A percentile compares a stretch with the other conserved stretches of the same genome.
Evolutionary conservation across 2,797 vertebrate genomes (phyloP).

Genomic region (Lindbergichthys nudifrons): DNA sequence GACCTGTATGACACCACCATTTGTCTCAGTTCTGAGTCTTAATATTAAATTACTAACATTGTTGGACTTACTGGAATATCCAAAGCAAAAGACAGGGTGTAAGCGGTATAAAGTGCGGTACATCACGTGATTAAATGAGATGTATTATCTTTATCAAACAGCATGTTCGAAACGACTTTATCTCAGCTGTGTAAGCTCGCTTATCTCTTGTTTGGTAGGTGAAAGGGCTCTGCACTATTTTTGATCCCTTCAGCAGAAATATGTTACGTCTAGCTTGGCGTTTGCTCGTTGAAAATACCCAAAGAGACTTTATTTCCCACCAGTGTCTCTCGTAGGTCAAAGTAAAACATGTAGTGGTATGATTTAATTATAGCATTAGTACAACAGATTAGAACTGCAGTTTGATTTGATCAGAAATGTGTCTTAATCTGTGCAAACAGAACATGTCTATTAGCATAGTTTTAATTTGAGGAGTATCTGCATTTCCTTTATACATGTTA

Average conservation of each 20-base stretch:
- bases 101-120: too few species aligned
- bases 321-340: too few species aligned
- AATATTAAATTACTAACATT: too few species aligned
- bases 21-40: background rate
- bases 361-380: background rate
- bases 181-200: constrained; percentile 22
- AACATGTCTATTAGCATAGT: background rate
- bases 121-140: constrained; percentile 4
- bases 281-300: background rate
- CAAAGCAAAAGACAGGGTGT: too few species aligned
- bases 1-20: background rate
- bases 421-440: background rate
- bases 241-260: constrained; percentile 41
- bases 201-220: constrained; percentile 47
- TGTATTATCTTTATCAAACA: constrained; percentile 31
- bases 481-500: background rate
- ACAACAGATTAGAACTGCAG: background rate
- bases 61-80: too few species aligned
- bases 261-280: constrained; percentile 1
- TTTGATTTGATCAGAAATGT: background rate
- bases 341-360: background rate
- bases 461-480: background rate
- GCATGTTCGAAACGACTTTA: constrained; percentile 30
- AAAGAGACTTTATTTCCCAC: too few species aligned
- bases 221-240: constrained; percentile 31